Evolutionary conservation across 2,888 invertebrate species (phyloP).

Genomic region (Zygogramma bicolorata): DNA sequence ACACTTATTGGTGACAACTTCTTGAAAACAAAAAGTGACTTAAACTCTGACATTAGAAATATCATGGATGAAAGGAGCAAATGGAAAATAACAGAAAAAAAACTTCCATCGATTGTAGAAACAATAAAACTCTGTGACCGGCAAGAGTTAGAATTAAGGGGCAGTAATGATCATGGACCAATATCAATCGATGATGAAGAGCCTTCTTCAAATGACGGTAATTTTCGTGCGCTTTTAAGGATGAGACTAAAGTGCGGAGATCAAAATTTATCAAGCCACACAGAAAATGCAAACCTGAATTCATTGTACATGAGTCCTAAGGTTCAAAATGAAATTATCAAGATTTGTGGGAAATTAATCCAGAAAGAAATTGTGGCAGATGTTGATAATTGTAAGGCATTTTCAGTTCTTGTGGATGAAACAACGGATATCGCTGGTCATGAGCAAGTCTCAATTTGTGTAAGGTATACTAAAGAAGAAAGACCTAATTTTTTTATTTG

Average conservation of each 20-base stretch:
- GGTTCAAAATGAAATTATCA: conserved; percentile 7
- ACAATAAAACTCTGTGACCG: conserved; percentile 16
- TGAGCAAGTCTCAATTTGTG: conserved; percentile 21
- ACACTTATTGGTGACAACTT: neutral
- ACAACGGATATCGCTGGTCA: conserved; percentile 11
- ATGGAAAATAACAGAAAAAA: neutral
- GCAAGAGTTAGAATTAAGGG: conserved; percentile 3
- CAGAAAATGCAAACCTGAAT: neutral
- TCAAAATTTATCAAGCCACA: neutral
- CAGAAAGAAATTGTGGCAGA: conserved; percentile 13
- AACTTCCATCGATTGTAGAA: neutral
- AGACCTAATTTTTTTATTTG: neutral
- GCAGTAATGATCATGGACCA: neutral
- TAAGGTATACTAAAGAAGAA: neutral
- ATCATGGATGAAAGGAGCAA: neutral
- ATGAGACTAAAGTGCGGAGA: neutral
- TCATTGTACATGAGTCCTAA: neutral
- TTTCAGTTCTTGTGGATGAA: conserved; percentile 12
- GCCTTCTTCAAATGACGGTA: neutral
- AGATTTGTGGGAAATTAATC: conserved; percentile 1
- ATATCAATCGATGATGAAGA: neutral
- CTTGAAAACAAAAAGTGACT: neutral
- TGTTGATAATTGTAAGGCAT: neutral
- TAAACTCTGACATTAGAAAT: neutral
- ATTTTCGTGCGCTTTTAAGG: neutral